Base-by-base conservation (phyloP, 2,888 invertebrate species). In the Nomada ferruginata region DNA sequence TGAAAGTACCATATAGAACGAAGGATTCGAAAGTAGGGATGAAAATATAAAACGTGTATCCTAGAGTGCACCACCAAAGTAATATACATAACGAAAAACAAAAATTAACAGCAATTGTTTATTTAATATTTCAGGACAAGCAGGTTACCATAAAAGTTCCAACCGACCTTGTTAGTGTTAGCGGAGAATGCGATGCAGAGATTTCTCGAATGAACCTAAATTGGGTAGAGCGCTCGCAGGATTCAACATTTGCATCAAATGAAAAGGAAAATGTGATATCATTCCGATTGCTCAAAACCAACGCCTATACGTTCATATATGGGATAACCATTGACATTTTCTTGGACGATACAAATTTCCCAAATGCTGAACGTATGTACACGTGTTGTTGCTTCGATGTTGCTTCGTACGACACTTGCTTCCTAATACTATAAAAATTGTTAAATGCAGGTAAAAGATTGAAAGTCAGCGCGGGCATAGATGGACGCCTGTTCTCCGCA, bases 141-240 rank as follows among this genome's bases (percentile, higher is more conserved):
- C 47, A 1, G 47, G 47, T 0, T 2, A 15, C 0, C 7, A 50
- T 71, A 36, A 4, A 13, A 0, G 23, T 71, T 42, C 61, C 71
- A 18, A 36, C 2, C 1, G 0, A 1, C 0, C 7, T 13, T 20
- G 20, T 20, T 26, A 0, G 2, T 0, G 20, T 53, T 0, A 20
- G 0, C 1, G 75, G 61, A 42, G 0, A 0, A 0, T 53, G 66
- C 2, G 1, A 15, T 1, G 0, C 3, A 1, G 1, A 0, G 5
- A 0, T 0, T 0, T 5, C 23, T 0, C 0, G 0, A 0, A 59
- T 68, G 42, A 0, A 0, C 0, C n/a, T 75, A 7, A 18, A 0
- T 0, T 75, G 75, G 75, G 1, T 4, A 11, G 2, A 10, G 15
- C 20, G 0, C 2, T 0, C 20, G 29, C 1, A 1, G 10, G 0